phyloP scores from a whole-genome alignment of 2,113 vertebrate genomes.

The Elephantulus edwardii region DNA sequence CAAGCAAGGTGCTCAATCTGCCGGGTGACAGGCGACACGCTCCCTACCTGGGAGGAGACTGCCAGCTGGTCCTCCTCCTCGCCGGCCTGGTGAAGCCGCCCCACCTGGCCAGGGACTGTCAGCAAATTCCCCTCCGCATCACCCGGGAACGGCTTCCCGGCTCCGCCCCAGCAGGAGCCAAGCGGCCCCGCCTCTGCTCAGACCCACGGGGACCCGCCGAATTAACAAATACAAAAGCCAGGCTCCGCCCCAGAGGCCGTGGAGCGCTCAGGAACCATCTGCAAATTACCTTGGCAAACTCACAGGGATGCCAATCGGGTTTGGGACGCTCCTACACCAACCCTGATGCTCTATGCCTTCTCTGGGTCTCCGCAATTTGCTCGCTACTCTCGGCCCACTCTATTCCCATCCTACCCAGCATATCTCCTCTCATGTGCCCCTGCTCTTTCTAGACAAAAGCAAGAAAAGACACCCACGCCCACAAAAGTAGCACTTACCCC shows the following conservation, averaged over 20 bases:
- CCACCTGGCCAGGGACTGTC: constrained; percentile 85
- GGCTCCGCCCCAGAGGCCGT: constrained; percentile 50
- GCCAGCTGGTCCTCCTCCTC: constrained; percentile 35
- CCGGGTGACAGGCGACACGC: background rate
- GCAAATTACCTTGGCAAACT: constrained; percentile 40
- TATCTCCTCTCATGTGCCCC: background rate
- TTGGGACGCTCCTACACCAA: background rate
- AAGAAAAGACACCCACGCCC: background rate
- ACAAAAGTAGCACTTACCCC: background rate
- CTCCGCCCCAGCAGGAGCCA: constrained; percentile 57
- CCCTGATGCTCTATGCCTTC: background rate
- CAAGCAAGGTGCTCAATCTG: background rate
- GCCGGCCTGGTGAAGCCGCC: constrained; percentile 71
- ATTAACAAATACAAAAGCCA: background rate
- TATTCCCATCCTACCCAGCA: background rate
- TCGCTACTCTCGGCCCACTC: background rate
- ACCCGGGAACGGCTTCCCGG: constrained; percentile 39
- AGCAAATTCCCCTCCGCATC: constrained; percentile 82
- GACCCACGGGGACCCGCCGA: background rate
- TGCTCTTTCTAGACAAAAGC: background rate
- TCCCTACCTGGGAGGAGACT: constrained; percentile 67
- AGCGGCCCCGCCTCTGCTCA: constrained; percentile 55
- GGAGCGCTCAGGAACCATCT: constrained; percentile 56
- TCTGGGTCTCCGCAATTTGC: background rate
- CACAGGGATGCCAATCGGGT: constrained; percentile 18